A percentile compares a stretch with the other conserved stretches of the same genome.
These are phyloP conservation scores for Stercorarius parasiticus DNA, from an alignment of 2,113 vertebrate species.

Conservation along the genomic window DNA sequence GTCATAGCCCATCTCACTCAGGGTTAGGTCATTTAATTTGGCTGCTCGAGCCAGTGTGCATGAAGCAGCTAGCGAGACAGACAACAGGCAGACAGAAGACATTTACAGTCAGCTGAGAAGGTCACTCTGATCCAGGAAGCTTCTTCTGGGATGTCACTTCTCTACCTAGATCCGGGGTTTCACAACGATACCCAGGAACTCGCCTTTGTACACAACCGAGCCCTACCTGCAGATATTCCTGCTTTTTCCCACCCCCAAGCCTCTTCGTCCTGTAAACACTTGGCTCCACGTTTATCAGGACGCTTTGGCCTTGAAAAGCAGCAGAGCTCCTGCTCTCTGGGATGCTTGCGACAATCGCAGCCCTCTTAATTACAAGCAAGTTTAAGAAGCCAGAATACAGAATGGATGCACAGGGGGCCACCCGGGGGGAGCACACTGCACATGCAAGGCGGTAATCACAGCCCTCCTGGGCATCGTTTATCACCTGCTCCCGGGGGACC, in stretches of 20 bases:
- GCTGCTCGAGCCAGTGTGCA: background rate
- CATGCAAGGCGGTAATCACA: background rate
- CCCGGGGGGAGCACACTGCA: background rate
- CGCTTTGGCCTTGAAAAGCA: background rate
- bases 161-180: background rate
- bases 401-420: background rate
- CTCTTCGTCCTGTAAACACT: background rate
- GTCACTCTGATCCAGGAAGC: background rate
- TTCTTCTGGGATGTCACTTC: background rate
- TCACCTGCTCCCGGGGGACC: background rate
- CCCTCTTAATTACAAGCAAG: background rate
- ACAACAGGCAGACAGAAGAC: background rate
- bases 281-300: background rate
- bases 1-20: background rate
- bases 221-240: background rate
- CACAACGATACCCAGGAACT: background rate
- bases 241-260: background rate
- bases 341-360: background rate
- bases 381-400: background rate
- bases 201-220: background rate
- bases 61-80: background rate
- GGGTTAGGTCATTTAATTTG: background rate
- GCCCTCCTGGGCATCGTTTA: background rate
- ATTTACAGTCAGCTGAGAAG: background rate
- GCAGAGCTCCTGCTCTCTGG: background rate